phyloP scores from a whole-genome alignment of 1,140 invertebrate species.

The Aplysia californica region DNA sequence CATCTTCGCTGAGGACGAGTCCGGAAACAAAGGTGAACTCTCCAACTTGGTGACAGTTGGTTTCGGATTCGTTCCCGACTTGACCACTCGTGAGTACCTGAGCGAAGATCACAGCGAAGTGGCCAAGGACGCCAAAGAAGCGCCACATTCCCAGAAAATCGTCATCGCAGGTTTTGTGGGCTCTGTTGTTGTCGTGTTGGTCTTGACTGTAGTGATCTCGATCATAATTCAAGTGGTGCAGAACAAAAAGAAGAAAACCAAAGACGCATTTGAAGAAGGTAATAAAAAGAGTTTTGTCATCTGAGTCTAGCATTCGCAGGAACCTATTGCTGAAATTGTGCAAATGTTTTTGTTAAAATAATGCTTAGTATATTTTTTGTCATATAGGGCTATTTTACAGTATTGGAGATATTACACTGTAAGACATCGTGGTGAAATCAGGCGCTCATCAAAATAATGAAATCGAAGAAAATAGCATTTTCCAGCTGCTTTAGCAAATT shows the following conservation, averaged over 20 bases:
- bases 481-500: no score
- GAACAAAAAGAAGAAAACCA: neutral
- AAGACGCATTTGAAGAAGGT: no score
- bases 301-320: no score
- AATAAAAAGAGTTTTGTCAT: no score
- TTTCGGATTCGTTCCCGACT: conserved; percentile 32
- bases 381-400: no score
- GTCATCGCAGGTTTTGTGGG: conserved; percentile 29
- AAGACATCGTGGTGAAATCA: no score
- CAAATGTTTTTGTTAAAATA: no score
- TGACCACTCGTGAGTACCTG: conserved; percentile 24
- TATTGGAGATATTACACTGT: no score
- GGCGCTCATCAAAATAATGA: no score
- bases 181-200: conserved; percentile 8
- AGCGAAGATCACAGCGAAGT: neutral
- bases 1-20: conserved; percentile 69
- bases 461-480: no score
- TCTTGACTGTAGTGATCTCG: conserved; percentile 6
- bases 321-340: no score
- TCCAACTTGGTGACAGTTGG: conserved; percentile 71
- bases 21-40: conserved; percentile 67
- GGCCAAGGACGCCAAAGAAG: neutral
- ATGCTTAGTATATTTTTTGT: no score
- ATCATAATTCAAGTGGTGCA: neutral
- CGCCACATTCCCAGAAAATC: conserved; percentile 10